Conservation (phyloP, 2,797 vertebrate genomes). For the Hemitrygon akajei region DNA sequence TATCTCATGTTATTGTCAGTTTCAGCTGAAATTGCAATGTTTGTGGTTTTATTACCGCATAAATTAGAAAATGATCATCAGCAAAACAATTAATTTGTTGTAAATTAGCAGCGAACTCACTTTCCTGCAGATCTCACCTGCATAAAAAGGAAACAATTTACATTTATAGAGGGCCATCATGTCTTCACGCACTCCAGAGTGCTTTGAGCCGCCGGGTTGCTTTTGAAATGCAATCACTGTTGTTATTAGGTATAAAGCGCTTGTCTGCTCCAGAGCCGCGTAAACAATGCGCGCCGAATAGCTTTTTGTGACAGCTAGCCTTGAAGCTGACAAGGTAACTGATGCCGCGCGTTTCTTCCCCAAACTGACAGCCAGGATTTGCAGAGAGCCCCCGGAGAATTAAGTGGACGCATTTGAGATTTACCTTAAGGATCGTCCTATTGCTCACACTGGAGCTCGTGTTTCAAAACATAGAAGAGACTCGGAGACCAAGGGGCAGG, state of each 20-base stretch:
- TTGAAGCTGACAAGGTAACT: not conserved
- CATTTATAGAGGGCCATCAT: conserved; percentile 6
- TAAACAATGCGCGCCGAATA: not conserved
- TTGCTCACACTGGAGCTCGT: not conserved
- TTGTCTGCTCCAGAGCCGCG: not conserved
- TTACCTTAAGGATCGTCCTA: not conserved
- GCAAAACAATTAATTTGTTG: not conserved
- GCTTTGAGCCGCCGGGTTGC: not conserved
- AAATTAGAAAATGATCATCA: not conserved
- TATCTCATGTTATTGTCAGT: conserved; percentile 10
- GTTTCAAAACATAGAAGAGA: too few relatives aligned
- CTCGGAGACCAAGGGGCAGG: not conserved
- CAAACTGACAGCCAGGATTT: not conserved
- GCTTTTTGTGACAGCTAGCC: not conserved
- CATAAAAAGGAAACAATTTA: not conserved
- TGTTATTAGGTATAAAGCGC: conserved; percentile 10
- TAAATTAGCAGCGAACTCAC: not conserved
- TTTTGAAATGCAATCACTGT: conserved; percentile 15
- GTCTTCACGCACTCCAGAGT: not conserved
- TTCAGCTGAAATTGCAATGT: not conserved
- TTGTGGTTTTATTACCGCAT: conserved; percentile 7
- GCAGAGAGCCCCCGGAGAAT: not conserved
- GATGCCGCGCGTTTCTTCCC: not conserved
- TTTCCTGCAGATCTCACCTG: not conserved
- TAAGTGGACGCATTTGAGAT: not conserved